A percentile compares a stretch with the other conserved stretches of the same genome.
phyloP scores from a whole-genome alignment of 2,888 invertebrate species.

The Saturnia pavonia region DNA sequence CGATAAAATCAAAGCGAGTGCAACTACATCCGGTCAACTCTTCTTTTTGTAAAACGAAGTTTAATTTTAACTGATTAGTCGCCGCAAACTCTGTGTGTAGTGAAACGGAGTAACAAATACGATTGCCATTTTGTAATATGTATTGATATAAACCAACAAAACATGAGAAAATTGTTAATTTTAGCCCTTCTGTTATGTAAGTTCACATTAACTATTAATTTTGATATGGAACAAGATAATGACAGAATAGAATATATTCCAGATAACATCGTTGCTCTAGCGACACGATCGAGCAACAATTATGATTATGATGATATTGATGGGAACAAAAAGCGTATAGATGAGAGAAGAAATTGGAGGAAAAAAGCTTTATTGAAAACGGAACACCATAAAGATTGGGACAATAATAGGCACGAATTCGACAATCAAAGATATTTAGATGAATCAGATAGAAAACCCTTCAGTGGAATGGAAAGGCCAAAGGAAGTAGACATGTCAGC shows the following conservation, averaged over 20 bases:
- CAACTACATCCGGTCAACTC: conserved; percentile 48
- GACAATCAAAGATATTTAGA: conserved; percentile 56
- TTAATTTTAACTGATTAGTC: conserved; percentile 48
- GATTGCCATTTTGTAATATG: conserved; percentile 36
- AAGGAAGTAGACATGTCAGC: conserved; percentile 46
- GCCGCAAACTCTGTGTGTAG: conserved; percentile 36
- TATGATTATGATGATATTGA: conserved; percentile 69
- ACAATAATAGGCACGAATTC: conserved; percentile 53
- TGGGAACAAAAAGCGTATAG: conserved; percentile 53
- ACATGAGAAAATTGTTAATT: conserved; percentile 67
- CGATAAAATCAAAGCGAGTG: conserved; percentile 45
- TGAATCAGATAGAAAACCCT: conserved; percentile 51
- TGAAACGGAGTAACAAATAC: conserved; percentile 45
- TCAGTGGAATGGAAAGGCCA: conserved; percentile 43
- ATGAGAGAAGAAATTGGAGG: conserved; percentile 68
- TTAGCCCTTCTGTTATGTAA: conserved; percentile 70
- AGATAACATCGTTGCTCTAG: conserved; percentile 64
- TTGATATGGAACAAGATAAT: conserved; percentile 27
- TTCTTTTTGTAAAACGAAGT: conserved; percentile 46
- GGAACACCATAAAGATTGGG: conserved; percentile 61
- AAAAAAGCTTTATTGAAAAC: conserved; percentile 60
- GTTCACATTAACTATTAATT: conserved; percentile 32
- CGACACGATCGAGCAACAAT: conserved; percentile 45
- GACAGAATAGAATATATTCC: conserved; percentile 40
- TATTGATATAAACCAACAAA: conserved; percentile 28